phyloP scores from a whole-genome alignment of 2,888 invertebrate genomes.

The Ariolimax columbianus region DNA sequence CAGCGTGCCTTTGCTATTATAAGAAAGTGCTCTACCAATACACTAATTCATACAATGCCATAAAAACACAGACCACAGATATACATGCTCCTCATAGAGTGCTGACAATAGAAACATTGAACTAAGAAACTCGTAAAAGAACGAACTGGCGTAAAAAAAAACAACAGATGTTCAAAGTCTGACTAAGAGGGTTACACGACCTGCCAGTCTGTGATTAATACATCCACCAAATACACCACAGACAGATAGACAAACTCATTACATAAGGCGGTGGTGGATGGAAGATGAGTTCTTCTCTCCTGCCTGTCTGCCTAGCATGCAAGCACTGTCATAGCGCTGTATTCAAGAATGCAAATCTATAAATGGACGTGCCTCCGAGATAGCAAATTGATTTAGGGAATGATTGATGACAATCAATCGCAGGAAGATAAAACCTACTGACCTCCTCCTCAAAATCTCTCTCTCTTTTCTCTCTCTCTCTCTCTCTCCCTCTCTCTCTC shows the following conservation, averaged over 20 bases:
- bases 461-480: neutral
- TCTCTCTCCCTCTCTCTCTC: conserved; percentile 19
- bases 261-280: neutral
- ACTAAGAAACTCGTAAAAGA: too few relatives aligned
- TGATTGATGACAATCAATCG: conserved; percentile 43
- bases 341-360: conserved; percentile 11
- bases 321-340: neutral
- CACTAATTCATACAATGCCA: too few relatives aligned
- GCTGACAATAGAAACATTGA: too few relatives aligned
- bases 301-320: neutral
- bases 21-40: too few relatives aligned
- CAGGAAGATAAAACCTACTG: conserved; percentile 17
- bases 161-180: neutral
- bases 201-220: conserved; percentile 6
- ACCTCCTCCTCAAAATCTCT: neutral
- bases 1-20: too few relatives aligned
- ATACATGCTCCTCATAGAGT: too few relatives aligned
- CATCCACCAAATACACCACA: neutral
- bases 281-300: neutral
- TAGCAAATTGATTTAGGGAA: conserved; percentile 36
- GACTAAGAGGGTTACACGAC: neutral
- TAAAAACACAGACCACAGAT: too few relatives aligned
- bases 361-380: conserved; percentile 13
- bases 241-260: conserved; percentile 21
- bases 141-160: too few relatives aligned